phyloP scores from a whole-genome alignment of 2,888 invertebrate genomes.

The Panopea generosa region DNA sequence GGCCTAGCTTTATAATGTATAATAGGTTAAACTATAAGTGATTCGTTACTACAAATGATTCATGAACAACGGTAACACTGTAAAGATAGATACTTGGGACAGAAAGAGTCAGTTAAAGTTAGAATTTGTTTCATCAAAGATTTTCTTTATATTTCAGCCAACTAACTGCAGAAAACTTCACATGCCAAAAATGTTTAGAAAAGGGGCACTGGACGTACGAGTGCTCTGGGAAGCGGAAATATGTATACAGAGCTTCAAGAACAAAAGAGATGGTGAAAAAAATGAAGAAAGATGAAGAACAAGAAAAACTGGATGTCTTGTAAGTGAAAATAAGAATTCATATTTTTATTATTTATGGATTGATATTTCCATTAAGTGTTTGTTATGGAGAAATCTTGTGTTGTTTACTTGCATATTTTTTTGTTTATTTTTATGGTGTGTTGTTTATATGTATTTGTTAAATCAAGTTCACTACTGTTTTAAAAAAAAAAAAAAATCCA shows the following conservation, averaged over 20 bases:
- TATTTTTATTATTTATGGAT: neutral
- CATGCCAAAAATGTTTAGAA: slow-evolving; percentile 97
- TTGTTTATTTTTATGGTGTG: too few species aligned
- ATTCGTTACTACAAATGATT: too few species aligned
- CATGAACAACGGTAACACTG: too few species aligned
- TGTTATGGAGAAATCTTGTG: too few species aligned
- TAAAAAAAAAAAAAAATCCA: too few species aligned
- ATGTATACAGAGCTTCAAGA: slow-evolving; percentile 93
- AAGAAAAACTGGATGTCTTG: slow-evolving; percentile 78
- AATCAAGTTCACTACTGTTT: too few species aligned
- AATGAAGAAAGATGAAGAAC: slow-evolving; percentile 87
- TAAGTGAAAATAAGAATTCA: slow-evolving; percentile 63
- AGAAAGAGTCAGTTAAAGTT: too few species aligned
- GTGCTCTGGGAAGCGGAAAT: slow-evolving; percentile 95
- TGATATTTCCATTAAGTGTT: too few species aligned
- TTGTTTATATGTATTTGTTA: too few species aligned
- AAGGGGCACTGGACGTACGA: slow-evolving; percentile 98
- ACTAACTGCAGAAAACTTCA: slow-evolving; percentile 82
- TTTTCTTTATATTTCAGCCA: slow-evolving; percentile 62
- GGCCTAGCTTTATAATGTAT: too few species aligned
- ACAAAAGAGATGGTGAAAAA: slow-evolving; percentile 92
- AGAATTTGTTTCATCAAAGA: neutral
- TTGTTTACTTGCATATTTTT: neutral
- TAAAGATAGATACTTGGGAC: too few species aligned
- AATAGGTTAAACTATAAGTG: too few species aligned